Percentiles rank a stretch among this genome's conserved stretches.
Conservation (phyloP, 1,140 invertebrate species). For the Lucilia sericata region DNA sequence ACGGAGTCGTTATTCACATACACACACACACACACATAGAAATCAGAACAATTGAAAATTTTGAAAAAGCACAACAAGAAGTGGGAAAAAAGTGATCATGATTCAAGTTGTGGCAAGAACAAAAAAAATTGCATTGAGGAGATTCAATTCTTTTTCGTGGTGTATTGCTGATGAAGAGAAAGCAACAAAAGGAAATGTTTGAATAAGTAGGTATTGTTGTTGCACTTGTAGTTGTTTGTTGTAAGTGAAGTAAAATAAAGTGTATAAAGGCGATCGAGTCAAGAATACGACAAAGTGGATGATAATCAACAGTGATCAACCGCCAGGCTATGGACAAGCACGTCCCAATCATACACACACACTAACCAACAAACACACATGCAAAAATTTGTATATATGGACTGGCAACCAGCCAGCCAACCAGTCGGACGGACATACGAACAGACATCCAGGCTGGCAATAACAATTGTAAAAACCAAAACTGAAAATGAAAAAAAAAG, state of each 20-base stretch:
- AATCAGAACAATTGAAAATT: not conserved
- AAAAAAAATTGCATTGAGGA: not conserved
- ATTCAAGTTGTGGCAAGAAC: not conserved
- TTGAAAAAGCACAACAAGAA: not conserved
- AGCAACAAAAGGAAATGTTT: constrained; percentile 37
- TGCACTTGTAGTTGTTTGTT: not conserved
- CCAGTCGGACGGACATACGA: not conserved
- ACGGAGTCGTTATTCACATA: not conserved
- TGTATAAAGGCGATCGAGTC: constrained; percentile 37
- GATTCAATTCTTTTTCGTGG: not conserved
- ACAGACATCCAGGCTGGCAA: not conserved
- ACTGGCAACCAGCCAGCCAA: not conserved
- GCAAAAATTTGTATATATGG: not conserved
- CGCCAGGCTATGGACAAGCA: constrained; percentile 39
- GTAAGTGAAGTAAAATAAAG: constrained; percentile 4
- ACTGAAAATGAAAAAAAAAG: not conserved
- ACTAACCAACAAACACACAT: not conserved
- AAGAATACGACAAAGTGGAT: constrained; percentile 34
- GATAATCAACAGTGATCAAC: constrained; percentile 24
- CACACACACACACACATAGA: not conserved
- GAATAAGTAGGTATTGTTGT: not conserved
- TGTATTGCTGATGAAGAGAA: not conserved
- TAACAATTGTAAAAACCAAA: not conserved
- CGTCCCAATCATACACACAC: constrained; percentile 17
- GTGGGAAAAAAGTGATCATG: constrained; percentile 9